Percentiles rank a stretch among this genome's conserved stretches.
Evolutionary conservation across 2,888 invertebrate species (phyloP).

Genomic region (Drosophila niveifrons): DNA sequence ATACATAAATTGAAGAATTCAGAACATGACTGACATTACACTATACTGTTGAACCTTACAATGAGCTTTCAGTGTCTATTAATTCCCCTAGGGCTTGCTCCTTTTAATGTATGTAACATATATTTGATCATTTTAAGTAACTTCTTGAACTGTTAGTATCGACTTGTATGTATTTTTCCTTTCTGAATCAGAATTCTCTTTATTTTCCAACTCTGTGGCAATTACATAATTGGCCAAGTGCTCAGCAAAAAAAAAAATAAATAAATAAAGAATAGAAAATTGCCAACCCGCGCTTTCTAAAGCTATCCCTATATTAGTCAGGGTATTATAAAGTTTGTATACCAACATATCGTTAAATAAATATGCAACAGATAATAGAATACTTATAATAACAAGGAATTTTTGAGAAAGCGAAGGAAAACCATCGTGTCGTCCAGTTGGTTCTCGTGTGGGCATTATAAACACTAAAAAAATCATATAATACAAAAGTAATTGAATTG

Average conservation of each 20-base stretch:
- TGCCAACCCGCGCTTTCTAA: slow-evolving; percentile 55
- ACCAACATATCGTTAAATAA: slow-evolving; percentile 82
- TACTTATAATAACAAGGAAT: slow-evolving; percentile 43
- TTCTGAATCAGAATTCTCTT: slow-evolving; percentile 18
- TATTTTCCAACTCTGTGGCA: slow-evolving; percentile 39
- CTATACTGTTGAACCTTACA: slow-evolving; percentile 28
- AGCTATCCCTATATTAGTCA: slow-evolving; percentile 65
- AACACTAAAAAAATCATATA: slow-evolving; percentile 11
- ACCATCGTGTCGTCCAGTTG: slow-evolving; percentile 44
- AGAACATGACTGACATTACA: slow-evolving; percentile 28
- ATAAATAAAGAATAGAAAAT: slow-evolving; percentile 4
- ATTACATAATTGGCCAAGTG: slow-evolving; percentile 47
- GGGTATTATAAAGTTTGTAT: slow-evolving; percentile 81
- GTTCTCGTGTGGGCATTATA: slow-evolving; percentile 36
- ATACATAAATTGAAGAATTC: slow-evolving; percentile 3
- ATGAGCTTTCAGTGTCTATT: slow-evolving; percentile 61
- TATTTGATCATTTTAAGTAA: slow-evolving; percentile 9
- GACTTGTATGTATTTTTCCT: slow-evolving; percentile 15
- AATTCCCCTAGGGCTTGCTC: slow-evolving; percentile 37
- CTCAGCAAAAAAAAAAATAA: slow-evolving; percentile 39
- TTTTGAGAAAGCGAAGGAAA: slow-evolving; percentile 26
- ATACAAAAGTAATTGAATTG: background rate
- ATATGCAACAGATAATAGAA: slow-evolving; percentile 61
- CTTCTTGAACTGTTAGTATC: slow-evolving; percentile 14
- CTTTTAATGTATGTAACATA: slow-evolving; percentile 11